Percentiles rank a stretch among this genome's conserved stretches.
phyloP scores from a whole-genome alignment of 2,113 vertebrate species.

The Cyanoliseus patagonus region DNA sequence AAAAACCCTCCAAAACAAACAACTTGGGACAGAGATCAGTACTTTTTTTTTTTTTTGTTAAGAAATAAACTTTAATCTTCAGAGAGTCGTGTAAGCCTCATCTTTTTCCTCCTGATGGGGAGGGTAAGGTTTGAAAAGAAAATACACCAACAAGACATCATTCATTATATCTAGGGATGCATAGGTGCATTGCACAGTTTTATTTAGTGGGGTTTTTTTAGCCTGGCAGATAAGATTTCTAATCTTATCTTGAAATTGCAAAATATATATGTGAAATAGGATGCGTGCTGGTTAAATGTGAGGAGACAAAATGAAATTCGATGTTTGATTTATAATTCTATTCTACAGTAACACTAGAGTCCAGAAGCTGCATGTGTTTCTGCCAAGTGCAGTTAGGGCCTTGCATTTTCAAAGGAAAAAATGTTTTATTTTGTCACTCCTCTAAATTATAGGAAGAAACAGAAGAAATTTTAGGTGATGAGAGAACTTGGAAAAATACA shows the following conservation, averaged over 20 bases:
- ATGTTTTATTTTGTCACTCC: background rate
- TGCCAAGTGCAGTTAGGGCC: background rate
- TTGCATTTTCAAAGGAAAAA: background rate
- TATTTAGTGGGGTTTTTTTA: background rate
- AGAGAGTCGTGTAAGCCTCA: rapidly evolving
- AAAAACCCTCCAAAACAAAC: background rate
- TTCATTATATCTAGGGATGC: background rate
- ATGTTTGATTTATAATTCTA: background rate
- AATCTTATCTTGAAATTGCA: background rate
- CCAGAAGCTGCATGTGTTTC: background rate
- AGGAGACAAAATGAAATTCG: background rate
- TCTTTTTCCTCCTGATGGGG: background rate
- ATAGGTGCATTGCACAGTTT: background rate
- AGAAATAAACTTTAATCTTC: background rate
- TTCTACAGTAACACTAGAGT: background rate
- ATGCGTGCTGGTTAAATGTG: background rate
- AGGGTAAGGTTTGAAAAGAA: background rate
- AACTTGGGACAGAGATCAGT: background rate
- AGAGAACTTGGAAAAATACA: background rate
- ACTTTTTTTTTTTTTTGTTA: background rate
- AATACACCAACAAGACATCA: background rate
- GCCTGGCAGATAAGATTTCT: background rate
- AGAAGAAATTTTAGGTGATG: background rate
- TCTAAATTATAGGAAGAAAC: background rate
- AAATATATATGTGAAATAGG: background rate